These are phyloP conservation scores for Gymnorhina tibicen DNA, from an alignment of 2,113 vertebrate genomes.

Conservation along the genomic window DNA sequence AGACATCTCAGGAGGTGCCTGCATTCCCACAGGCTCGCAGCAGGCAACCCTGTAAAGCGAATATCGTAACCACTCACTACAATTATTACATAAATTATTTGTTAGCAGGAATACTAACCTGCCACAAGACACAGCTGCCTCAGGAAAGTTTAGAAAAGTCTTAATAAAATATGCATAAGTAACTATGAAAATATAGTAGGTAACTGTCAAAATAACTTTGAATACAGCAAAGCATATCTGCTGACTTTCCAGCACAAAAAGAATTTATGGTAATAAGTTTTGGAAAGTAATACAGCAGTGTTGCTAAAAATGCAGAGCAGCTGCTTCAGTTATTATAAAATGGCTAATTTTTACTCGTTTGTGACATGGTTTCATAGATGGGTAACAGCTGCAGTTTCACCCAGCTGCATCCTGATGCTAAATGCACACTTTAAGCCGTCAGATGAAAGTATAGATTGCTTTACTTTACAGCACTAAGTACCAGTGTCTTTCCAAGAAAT, in stretches of 20 bases:
- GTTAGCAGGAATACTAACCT: not conserved
- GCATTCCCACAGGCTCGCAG: not conserved
- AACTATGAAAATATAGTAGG: slow-evolving; percentile 18
- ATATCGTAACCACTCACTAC: not conserved
- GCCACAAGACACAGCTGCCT: not conserved
- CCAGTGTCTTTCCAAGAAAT: slow-evolving; percentile 53
- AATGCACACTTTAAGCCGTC: not conserved
- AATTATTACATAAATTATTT: not conserved
- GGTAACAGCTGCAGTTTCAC: slow-evolving; percentile 62
- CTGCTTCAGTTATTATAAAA: slow-evolving; percentile 67
- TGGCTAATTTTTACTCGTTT: slow-evolving; percentile 67
- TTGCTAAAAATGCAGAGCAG: slow-evolving; percentile 64
- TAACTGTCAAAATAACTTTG: slow-evolving; percentile 37
- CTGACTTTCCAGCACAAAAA: slow-evolving; percentile 43
- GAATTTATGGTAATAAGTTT: slow-evolving; percentile 59
- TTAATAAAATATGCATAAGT: slow-evolving; percentile 36
- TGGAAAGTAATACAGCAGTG: slow-evolving; percentile 25
- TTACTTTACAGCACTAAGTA: slow-evolving; percentile 13
- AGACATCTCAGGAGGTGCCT: not conserved
- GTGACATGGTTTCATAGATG: slow-evolving; percentile 24
- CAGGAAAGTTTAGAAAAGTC: slow-evolving; percentile 57
- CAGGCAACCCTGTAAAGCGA: not conserved
- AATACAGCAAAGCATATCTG: slow-evolving; percentile 33
- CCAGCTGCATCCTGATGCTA: slow-evolving; percentile 58
- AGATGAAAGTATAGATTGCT: slow-evolving; percentile 12